Evolutionary conservation across 2,797 vertebrate genomes (phyloP).

Genomic region (Danionella dracula): DNA sequence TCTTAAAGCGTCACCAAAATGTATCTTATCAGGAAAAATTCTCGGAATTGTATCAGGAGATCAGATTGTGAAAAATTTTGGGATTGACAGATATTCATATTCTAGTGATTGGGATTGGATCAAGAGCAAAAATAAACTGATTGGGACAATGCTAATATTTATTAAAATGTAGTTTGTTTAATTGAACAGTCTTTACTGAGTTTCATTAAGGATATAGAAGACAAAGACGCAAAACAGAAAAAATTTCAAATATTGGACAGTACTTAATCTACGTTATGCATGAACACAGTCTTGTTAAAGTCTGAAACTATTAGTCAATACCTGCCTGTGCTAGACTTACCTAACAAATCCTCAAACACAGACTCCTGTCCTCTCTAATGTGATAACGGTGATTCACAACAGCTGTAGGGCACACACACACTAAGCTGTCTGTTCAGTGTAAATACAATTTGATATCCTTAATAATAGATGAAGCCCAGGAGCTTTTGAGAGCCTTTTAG

Average conservation of each 20-base stretch:
- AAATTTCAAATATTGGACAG: neutral
- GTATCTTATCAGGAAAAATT: no score
- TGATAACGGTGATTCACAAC: constrained; percentile 18
- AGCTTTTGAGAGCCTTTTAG: constrained; percentile 31
- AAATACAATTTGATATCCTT: constrained; percentile 41
- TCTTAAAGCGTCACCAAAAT: no score
- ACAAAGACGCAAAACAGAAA: no score
- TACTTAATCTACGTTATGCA: neutral
- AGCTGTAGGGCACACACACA: neutral
- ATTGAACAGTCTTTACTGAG: no score
- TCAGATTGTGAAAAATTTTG: no score
- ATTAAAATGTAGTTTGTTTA: no score
- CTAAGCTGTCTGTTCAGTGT: constrained; percentile 25
- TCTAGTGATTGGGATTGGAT: no score
- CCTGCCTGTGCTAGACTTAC: neutral
- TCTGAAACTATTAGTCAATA: neutral
- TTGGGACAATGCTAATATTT: no score
- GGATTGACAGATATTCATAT: no score
- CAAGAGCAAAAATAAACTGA: no score
- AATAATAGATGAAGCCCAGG: constrained; percentile 39
- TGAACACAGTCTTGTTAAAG: neutral
- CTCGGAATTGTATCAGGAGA: no score
- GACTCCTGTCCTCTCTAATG: neutral
- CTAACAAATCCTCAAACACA: constrained; percentile 15
- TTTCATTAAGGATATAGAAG: no score